A percentile compares a stretch with the other conserved stretches of the same genome.
phyloP scores from a whole-genome alignment of 1,140 invertebrate species.

The Arion vulgaris region DNA sequence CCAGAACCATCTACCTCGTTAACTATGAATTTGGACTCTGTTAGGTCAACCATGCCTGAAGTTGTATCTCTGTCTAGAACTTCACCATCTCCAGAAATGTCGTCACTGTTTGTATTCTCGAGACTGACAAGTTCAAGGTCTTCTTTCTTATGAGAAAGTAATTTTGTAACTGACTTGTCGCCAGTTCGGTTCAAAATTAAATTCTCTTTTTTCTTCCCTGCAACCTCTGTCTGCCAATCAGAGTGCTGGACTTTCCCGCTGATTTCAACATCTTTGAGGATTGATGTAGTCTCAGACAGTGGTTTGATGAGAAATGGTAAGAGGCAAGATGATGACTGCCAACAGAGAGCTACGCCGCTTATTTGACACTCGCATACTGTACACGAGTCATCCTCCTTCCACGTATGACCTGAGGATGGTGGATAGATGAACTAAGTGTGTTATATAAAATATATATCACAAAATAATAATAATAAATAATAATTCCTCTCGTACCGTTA shows the following conservation, averaged over 20 bases:
- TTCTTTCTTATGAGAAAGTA: too few relatives aligned
- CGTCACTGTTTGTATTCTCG: neutral
- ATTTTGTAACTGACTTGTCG: neutral
- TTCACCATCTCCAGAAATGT: neutral
- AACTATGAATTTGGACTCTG: neutral
- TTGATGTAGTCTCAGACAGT: neutral
- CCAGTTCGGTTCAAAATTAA: neutral
- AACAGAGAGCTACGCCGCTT: constrained; percentile 9
- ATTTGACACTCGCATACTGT: constrained; percentile 7
- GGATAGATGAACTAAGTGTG: too few relatives aligned
- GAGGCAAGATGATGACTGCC: neutral
- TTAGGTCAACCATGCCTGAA: neutral
- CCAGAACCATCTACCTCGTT: too few relatives aligned
- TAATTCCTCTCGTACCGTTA: too few relatives aligned
- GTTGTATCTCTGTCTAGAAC: neutral
- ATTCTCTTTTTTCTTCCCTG: neutral
- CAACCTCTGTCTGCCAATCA: too few relatives aligned
- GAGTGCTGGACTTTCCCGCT: too few relatives aligned
- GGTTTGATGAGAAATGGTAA: constrained; percentile 6
- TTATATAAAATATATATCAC: too few relatives aligned
- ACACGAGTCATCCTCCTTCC: neutral
- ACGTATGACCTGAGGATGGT: neutral
- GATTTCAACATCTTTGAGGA: neutral
- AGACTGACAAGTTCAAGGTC: neutral
- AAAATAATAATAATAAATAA: too few relatives aligned